These are phyloP conservation scores for Heliornis fulica DNA, from an alignment of 2,113 vertebrate species.

Conservation along the genomic window DNA sequence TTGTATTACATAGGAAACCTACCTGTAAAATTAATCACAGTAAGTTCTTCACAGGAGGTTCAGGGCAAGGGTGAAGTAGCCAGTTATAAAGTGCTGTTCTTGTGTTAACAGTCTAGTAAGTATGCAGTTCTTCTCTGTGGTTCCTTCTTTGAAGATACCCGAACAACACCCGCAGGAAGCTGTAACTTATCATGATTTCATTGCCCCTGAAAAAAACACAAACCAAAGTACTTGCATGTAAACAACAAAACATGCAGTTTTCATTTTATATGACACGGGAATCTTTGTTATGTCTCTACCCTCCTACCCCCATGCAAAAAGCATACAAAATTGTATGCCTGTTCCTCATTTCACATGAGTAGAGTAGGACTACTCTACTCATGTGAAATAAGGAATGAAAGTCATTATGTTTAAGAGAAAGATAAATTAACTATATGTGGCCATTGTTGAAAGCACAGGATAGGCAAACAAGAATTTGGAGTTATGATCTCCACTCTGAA, in stretches of 20 bases:
- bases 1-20: background rate
- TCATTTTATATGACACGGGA: background rate
- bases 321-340: too few species aligned
- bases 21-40: conserved; percentile 40
- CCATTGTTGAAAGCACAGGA: background rate
- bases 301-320: background rate
- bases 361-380: too few species aligned
- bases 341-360: too few species aligned
- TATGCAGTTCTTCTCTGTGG: background rate
- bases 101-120: background rate
- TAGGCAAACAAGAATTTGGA: background rate
- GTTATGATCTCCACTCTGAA: background rate
- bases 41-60: background rate
- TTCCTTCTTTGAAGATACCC: background rate
- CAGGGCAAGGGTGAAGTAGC: background rate
- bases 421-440: background rate
- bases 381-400: background rate
- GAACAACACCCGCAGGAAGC: background rate
- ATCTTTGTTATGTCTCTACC: background rate
- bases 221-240: background rate
- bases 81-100: background rate
- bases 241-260: background rate
- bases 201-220: background rate
- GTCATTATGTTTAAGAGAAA: background rate
- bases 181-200: background rate